These are phyloP conservation scores for Grapholita molesta DNA, from an alignment of 1,140 invertebrate species.

Conservation along the genomic window DNA sequence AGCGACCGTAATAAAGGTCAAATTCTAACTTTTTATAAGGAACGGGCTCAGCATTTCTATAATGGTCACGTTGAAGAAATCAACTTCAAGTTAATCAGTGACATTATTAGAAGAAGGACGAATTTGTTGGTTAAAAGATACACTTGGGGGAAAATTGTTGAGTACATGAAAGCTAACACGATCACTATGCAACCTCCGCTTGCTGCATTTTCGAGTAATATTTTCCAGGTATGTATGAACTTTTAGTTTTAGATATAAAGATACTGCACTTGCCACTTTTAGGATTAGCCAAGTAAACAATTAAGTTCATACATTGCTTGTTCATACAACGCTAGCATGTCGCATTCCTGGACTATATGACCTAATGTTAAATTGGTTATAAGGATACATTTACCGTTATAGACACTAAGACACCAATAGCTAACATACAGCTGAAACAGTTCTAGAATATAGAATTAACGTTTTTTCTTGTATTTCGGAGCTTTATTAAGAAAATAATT, in stretches of 20 bases:
- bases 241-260: neutral
- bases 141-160: slow-evolving; percentile 85
- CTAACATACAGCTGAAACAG: too few relatives aligned
- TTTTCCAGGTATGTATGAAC: slow-evolving; percentile 81
- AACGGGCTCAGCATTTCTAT: slow-evolving; percentile 90
- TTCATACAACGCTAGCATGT: too few relatives aligned
- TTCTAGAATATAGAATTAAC: too few relatives aligned
- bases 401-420: too few relatives aligned
- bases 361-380: too few relatives aligned
- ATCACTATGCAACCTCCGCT: slow-evolving; percentile 85
- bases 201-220: slow-evolving; percentile 87
- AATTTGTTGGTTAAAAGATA: slow-evolving; percentile 88
- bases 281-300: too few relatives aligned
- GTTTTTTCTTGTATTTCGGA: too few relatives aligned
- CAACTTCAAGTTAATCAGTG: slow-evolving; percentile 87
- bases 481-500: too few relatives aligned
- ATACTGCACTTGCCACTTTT: too few relatives aligned
- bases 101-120: slow-evolving; percentile 86
- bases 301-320: too few relatives aligned
- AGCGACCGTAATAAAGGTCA: slow-evolving; percentile 87
- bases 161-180: slow-evolving; percentile 85
- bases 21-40: slow-evolving; percentile 90
- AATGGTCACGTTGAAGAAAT: slow-evolving; percentile 91
- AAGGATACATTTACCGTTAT: too few relatives aligned
- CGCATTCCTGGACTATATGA: too few relatives aligned